Percentiles rank a stretch among this genome's conserved stretches.
These are phyloP conservation scores for Porites cylindrica DNA, from an alignment of 92 coral and sea anemone species.

Conservation along the genomic window DNA sequence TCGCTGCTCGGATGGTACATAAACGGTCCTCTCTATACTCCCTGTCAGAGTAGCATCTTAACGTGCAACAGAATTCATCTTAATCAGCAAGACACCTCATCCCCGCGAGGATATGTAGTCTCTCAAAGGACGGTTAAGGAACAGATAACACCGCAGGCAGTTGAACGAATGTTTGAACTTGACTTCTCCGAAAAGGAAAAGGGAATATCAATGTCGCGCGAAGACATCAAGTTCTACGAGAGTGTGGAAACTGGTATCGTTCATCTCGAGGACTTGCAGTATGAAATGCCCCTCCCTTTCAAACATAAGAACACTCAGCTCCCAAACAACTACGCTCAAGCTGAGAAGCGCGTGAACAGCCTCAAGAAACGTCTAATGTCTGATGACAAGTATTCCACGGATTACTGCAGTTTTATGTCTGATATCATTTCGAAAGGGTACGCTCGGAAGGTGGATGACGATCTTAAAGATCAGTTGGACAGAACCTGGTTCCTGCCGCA, in stretches of 20 bases:
- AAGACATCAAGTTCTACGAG: conserved; percentile 45
- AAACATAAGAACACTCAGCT: conserved; percentile 38
- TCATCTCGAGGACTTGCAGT: conserved; percentile 58
- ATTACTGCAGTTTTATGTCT: conserved; percentile 59
- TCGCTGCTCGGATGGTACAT: too few species aligned
- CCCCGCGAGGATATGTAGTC: conserved; percentile 37
- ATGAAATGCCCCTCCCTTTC: conserved; percentile 70
- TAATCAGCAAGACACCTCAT: conserved; percentile 2
- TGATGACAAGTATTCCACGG: conserved; percentile 37
- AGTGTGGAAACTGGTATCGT: conserved; percentile 55
- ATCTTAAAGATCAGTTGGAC: not conserved
- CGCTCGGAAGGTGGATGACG: conserved; percentile 36
- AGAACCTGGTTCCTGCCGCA: conserved; percentile 60
- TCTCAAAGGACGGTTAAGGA: conserved; percentile 40
- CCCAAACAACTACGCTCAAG: conserved; percentile 59
- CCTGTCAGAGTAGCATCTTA: too few species aligned
- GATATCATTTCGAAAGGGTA: conserved; percentile 56
- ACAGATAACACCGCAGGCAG: conserved; percentile 33
- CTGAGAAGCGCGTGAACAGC: conserved; percentile 54
- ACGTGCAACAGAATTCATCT: too few species aligned
- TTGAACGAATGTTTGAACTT: conserved; percentile 22
- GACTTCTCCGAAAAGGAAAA: not conserved
- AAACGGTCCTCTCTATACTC: too few species aligned
- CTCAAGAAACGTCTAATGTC: conserved; percentile 55
- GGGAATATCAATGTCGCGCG: conserved; percentile 44